A percentile compares a stretch with the other conserved stretches of the same genome.
Conservation (phyloP, 2,888 invertebrate species). For the Ashinkailepas kermadecensis region DNA sequence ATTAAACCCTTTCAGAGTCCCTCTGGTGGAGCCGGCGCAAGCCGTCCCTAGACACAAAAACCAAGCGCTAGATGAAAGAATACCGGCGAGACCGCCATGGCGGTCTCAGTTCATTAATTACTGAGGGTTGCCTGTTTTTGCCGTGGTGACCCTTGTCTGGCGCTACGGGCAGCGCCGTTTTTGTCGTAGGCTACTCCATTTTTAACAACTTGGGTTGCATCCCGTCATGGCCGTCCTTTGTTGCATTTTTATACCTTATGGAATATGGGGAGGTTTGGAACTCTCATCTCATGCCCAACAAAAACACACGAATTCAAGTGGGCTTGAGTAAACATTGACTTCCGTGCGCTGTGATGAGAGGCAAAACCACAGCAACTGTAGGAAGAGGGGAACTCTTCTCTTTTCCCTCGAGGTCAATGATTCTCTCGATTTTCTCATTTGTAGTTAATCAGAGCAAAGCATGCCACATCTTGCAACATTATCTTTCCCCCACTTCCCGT, state of each 20-base stretch:
- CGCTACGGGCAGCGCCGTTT: neutral
- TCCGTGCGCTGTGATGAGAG: neutral
- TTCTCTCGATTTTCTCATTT: too few species aligned
- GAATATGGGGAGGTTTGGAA: neutral
- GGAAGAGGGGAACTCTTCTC: too few species aligned
- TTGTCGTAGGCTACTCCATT: neutral
- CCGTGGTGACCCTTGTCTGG: neutral
- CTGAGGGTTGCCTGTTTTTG: neutral
- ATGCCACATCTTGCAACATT: too few species aligned
- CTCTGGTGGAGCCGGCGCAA: neutral
- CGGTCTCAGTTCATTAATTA: conserved; percentile 12
- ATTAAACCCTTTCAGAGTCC: neutral
- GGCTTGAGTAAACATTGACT: neutral
- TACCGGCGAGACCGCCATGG: neutral
- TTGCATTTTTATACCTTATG: neutral
- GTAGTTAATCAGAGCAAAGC: too few species aligned
- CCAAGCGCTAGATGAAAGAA: neutral
- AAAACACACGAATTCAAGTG: neutral
- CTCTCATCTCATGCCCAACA: too few species aligned
- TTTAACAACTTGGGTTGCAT: neutral
- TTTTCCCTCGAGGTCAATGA: too few species aligned
- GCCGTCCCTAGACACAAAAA: neutral
- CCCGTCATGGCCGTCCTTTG: neutral
- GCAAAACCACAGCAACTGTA: too few species aligned
- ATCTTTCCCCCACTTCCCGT: too few species aligned